phyloP scores from a whole-genome alignment of 2,888 invertebrate genomes.

The Morpho deidamia region DNA sequence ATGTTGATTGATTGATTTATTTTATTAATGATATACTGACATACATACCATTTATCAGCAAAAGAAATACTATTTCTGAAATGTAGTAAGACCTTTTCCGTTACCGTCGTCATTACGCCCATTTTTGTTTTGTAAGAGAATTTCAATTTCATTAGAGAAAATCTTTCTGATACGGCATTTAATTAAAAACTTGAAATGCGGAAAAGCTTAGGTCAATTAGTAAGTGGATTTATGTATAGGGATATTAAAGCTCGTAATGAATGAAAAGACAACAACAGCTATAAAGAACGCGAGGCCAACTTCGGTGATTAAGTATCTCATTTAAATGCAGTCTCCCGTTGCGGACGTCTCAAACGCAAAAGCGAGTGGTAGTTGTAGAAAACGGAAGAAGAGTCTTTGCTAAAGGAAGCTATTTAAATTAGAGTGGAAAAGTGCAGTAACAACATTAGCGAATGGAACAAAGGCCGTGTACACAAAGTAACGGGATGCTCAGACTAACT shows the following conservation, averaged over 20 bases:
- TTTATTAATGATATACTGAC: too few species aligned
- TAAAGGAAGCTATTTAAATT: conserved; percentile 78
- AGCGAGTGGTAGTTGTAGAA: conserved; percentile 64
- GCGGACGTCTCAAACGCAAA: conserved; percentile 72
- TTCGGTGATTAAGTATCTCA: conserved; percentile 77
- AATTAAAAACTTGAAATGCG: conserved; percentile 18
- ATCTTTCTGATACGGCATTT: conserved; percentile 12
- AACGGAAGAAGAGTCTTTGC: conserved; percentile 75
- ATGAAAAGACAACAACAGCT: conserved; percentile 66
- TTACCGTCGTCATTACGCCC: too few species aligned
- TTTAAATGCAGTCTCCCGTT: conserved; percentile 76
- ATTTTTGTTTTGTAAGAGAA: too few species aligned
- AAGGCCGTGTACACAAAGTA: conserved; percentile 64
- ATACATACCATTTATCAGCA: too few species aligned
- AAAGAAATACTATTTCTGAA: too few species aligned
- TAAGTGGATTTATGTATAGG: conserved; percentile 30
- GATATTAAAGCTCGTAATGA: conserved; percentile 48
- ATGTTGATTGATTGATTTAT: too few species aligned
- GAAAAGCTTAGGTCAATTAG: conserved; percentile 28
- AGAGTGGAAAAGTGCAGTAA: conserved; percentile 78
- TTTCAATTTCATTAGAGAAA: background rate
- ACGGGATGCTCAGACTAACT: conserved; percentile 51
- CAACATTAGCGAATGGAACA: conserved; percentile 74
- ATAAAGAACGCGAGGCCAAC: conserved; percentile 67
- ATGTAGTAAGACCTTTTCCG: too few species aligned